These are phyloP conservation scores for Sminthurides aquaticus DNA, from an alignment of 2,888 invertebrate species.

Conservation along the genomic window DNA sequence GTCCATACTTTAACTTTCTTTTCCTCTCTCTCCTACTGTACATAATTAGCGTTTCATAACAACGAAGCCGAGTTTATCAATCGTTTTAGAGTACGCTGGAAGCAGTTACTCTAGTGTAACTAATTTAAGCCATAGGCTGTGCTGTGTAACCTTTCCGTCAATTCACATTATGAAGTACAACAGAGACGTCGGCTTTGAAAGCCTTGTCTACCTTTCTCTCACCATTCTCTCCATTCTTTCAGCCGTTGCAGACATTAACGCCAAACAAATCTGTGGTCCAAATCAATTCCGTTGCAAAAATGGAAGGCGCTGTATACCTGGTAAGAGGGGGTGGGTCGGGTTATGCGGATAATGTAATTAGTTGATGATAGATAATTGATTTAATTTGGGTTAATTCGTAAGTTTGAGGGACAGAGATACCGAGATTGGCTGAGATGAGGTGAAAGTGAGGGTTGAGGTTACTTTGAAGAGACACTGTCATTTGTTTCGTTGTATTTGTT, in stretches of 20 bases:
- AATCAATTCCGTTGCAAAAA: conserved; percentile 38
- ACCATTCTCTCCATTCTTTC: not conserved
- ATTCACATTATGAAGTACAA: not conserved
- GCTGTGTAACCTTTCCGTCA: not conserved
- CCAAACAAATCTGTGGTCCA: conserved; percentile 35
- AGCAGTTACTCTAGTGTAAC: too few relatives aligned
- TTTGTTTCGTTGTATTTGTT: not conserved
- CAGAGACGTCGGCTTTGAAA: not conserved
- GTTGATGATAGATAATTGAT: too few relatives aligned
- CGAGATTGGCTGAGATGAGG: too few relatives aligned
- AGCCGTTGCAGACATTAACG: conserved; percentile 1
- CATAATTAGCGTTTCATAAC: not conserved
- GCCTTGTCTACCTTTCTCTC: not conserved
- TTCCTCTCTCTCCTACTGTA: not conserved
- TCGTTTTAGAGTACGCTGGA: too few relatives aligned
- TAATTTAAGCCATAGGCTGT: too few relatives aligned
- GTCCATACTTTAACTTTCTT: not conserved
- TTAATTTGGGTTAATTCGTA: too few relatives aligned
- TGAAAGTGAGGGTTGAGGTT: too few relatives aligned
- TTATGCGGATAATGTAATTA: too few relatives aligned
- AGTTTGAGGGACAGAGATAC: too few relatives aligned
- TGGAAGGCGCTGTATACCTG: conserved; percentile 35
- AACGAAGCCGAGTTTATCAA: too few relatives aligned
- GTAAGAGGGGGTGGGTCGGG: too few relatives aligned
- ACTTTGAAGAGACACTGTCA: too few relatives aligned